phyloP scores from a whole-genome alignment of 2,888 invertebrate genomes.

The Heliconius cydno region DNA sequence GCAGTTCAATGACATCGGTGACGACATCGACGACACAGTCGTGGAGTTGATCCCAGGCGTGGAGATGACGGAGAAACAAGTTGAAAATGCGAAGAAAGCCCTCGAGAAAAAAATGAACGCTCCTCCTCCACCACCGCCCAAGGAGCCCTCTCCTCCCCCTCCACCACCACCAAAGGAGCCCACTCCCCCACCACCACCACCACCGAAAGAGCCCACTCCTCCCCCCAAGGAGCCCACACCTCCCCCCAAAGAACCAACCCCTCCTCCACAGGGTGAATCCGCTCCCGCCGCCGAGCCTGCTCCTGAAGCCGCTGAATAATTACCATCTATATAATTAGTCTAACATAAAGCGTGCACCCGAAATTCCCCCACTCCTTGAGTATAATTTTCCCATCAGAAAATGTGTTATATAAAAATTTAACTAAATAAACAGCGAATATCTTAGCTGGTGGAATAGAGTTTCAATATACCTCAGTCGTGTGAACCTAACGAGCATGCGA shows the following conservation, averaged over 20 bases:
- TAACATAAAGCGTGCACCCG: conserved; percentile 13
- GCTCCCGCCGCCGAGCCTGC: conserved; percentile 50
- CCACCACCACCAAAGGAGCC: conserved; percentile 54
- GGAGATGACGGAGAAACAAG: conserved; percentile 63
- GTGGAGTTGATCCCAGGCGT: conserved; percentile 89
- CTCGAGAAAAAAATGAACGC: conserved; percentile 42
- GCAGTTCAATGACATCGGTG: conserved; percentile 95
- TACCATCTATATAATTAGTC: neutral
- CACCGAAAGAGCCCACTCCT: conserved; percentile 56
- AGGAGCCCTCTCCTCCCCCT: conserved; percentile 53
- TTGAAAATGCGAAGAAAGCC: conserved; percentile 34
- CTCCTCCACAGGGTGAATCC: conserved; percentile 52
- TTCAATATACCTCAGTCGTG: conserved; percentile 48
- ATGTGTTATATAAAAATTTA: conserved; percentile 48
- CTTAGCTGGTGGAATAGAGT: conserved; percentile 80
- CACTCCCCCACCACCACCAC: conserved; percentile 51
- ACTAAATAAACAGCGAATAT: conserved; percentile 63
- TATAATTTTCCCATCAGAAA: neutral
- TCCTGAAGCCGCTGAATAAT: conserved; percentile 46
- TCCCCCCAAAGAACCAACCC: conserved; percentile 52
- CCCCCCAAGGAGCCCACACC: conserved; percentile 53
- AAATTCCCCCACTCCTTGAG: neutral
- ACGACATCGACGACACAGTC: conserved; percentile 96
- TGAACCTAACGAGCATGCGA: conserved; percentile 57
- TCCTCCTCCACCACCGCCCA: conserved; percentile 52